These are phyloP conservation scores for Cephalopterus ornatus DNA, from an alignment of 2,113 vertebrate species.

Conservation along the genomic window DNA sequence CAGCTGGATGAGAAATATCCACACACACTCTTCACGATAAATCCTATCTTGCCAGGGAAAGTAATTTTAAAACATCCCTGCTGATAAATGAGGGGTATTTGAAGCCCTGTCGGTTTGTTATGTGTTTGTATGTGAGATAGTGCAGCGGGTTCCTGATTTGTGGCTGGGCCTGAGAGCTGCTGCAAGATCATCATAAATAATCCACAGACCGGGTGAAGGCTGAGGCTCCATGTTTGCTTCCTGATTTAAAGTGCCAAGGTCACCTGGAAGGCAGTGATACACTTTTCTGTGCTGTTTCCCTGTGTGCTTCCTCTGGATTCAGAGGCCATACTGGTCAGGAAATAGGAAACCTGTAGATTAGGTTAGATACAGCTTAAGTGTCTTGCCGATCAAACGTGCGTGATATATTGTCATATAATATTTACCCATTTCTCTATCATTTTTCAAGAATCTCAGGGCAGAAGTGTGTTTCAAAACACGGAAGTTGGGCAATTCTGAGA, in stretches of 20 bases:
- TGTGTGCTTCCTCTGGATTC: background rate
- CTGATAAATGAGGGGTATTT: background rate
- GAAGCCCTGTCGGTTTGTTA: background rate
- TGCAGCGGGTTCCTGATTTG: background rate
- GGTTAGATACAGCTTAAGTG: background rate
- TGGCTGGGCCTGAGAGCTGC: background rate
- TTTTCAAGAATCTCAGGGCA: background rate
- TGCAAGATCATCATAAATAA: background rate
- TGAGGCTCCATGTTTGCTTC: background rate
- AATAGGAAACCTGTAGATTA: background rate
- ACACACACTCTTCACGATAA: background rate
- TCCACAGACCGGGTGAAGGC: background rate
- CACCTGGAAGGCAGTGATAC: background rate
- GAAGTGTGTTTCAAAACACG: background rate
- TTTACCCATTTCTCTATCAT: background rate
- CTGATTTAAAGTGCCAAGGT: background rate
- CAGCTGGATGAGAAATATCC: background rate
- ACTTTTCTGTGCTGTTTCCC: accelerated
- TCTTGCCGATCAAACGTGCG: background rate
- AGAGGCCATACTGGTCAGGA: background rate
- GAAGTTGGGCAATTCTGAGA: background rate
- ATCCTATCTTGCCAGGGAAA: background rate
- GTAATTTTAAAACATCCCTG: background rate
- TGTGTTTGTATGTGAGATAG: background rate
- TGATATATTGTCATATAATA: background rate